Evolutionary conservation across 2,797 vertebrate species (phyloP), one percentile per base, ranked within the genome.

Genomic region (Esox masquinongy): DNA sequence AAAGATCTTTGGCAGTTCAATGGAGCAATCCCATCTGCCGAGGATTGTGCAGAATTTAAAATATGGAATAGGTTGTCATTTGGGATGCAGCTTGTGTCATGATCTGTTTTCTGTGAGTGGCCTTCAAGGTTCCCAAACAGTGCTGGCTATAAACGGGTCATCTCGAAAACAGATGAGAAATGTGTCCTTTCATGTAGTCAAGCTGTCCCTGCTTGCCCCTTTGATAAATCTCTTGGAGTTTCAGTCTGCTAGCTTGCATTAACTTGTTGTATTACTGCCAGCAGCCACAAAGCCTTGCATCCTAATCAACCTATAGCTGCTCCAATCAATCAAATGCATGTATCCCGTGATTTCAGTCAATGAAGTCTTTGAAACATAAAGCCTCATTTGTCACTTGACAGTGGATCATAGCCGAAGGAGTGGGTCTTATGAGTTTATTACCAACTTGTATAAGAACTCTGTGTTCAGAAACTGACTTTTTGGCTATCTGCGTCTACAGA

Each of bases 61-160:
- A 86, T 87, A 9, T 19, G 51, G 19, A 56, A 56, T 56, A n/a
- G 7, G 51, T 19, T 6, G 50, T 17, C 50, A 51, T 51, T 51
- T 56, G 51, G 19, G 5, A 56, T 19, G n/a, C 51, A 19, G 0
- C 51, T 56, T 56, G 19, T 6, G 51, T 56, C 80, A 79, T 86
- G 76, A 72, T 83, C 84, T 85, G 82, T 88, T 83, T 86, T 31
- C 74, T 72, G 66, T 75, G 61, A 22, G 71, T 72, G 72, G 74
- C 82, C 84, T 84, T 84, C 84, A 83, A 83, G 84, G 78, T 84
- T 85, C 70, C 82, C 76, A 79, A 83, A 84, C 77, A 24, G 80
- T 70, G 75, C 31, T 16, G 26, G 78, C 51, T 15, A n/a, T 74
- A 68, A 73, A 49, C 36, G 8, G 61, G 47, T 34, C 39, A 56